Evolutionary conservation across 2,797 vertebrate species (phyloP).

Genomic region (Bradypodion ventrale): DNA sequence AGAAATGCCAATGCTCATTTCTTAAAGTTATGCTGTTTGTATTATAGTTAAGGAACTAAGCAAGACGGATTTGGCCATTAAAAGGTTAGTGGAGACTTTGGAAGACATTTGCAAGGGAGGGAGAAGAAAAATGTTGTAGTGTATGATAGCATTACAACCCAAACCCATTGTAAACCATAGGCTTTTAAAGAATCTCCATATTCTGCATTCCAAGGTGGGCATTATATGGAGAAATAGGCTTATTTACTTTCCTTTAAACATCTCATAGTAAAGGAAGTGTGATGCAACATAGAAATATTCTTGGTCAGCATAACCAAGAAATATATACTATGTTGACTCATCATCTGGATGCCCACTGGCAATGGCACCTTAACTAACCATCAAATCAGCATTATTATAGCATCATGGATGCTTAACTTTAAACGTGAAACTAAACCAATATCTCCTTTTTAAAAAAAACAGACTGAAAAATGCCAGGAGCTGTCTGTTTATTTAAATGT

Average conservation of each 20-base stretch:
- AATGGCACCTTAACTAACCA: slow-evolving; percentile 34
- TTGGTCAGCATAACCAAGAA: slow-evolving; percentile 20
- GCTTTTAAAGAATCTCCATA: not conserved
- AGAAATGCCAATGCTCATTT: too few relatives aligned
- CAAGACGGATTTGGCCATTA: too few relatives aligned
- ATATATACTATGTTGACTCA: slow-evolving; percentile 2
- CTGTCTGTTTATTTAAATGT: not conserved
- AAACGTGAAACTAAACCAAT: slow-evolving; percentile 25
- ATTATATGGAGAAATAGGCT: not conserved
- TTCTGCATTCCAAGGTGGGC: not conserved
- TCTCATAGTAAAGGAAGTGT: not conserved
- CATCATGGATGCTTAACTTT: slow-evolving; percentile 43
- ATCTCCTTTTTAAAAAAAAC: slow-evolving; percentile 37
- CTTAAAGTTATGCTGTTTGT: too few relatives aligned
- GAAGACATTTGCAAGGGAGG: too few relatives aligned
- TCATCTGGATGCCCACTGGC: slow-evolving; percentile 31
- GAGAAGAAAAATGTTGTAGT: too few relatives aligned
- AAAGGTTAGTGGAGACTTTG: too few relatives aligned
- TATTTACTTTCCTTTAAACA: slow-evolving; percentile 5
- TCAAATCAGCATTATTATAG: slow-evolving; percentile 45
- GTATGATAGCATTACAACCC: too few relatives aligned
- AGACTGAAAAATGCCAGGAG: slow-evolving; percentile 22
- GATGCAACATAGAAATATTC: not conserved
- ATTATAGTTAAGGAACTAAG: too few relatives aligned
- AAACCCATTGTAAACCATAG: too few relatives aligned